Base-by-base conservation (phyloP, 2,113 vertebrate genomes). In the human region DNA sequence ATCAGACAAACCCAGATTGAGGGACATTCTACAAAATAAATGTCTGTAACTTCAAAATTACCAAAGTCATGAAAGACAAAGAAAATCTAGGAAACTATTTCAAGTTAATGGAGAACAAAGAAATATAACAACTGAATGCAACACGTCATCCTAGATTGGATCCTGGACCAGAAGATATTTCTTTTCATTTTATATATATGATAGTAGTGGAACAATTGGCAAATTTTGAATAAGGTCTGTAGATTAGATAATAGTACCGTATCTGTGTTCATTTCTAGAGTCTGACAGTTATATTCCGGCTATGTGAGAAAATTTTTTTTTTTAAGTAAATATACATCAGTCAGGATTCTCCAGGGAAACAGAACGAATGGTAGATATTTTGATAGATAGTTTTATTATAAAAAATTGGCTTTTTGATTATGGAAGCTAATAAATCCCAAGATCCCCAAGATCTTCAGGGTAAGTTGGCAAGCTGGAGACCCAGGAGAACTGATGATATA, bases 401-500 rank as follows among this genome's bases (percentile, higher is more conserved):
- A 90, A 30, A 23, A 79, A n/a, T 80, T 91, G 50, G 61, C 40
- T 79, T 40, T 45, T 80, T 80, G 73, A 72, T 72, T 50, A 72
- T 80, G 20, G 9, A 86, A 9, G 35, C 25, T 92, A 78, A 80
- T 75, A 80, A 59, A 57, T 76, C 68, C 35, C 30, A 27, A 75
- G 43, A 66, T 84, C 48, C 87, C 45, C 30, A 30, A 66, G 30
- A 66, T 75, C 57, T 83, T 50, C 68, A 52, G 61, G 80, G 80
- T 90, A 72, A 68, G 23, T 78, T 89, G 75, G 80, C 88, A 90
- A 78, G n/a, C 23, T 95, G 94, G 38, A 89, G 72, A 89, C 55
- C 68, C 14, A 50, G 14, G 30, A 84, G 5, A 85, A 50, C 38
- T n/a, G 38, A 38, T 9, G 25, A 45, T 55, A 11, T 8, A 55